Evolutionary conservation across 2,888 invertebrate species (phyloP).

Genomic region (Drosophila niveifrons): DNA sequence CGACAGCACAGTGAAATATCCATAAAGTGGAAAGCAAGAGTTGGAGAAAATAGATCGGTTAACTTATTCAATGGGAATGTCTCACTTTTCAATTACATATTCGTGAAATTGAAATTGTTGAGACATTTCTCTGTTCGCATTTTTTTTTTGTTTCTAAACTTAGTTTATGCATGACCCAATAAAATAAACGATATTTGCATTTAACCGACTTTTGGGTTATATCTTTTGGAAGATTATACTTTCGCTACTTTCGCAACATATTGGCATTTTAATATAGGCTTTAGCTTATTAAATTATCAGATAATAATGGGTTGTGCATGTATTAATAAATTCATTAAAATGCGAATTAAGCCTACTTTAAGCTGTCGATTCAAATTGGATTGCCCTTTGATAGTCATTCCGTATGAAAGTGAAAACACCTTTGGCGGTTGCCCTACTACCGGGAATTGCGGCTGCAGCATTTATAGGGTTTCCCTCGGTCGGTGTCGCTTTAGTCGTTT

Average conservation of each 20-base stretch:
- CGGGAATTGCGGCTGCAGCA: slow-evolving; percentile 59
- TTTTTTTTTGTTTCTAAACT: not conserved
- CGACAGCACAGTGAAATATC: slow-evolving; percentile 1
- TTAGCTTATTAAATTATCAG: too few relatives aligned
- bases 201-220: not conserved
- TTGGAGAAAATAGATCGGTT: too few relatives aligned
- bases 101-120: not conserved
- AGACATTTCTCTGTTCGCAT: not conserved
- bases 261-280: too few relatives aligned
- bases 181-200: slow-evolving; percentile 8
- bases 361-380: slow-evolving; percentile 47
- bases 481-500: slow-evolving; percentile 3
- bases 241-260: too few relatives aligned
- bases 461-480: slow-evolving; percentile 42
- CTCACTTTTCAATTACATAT: too few relatives aligned
- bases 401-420: slow-evolving; percentile 50
- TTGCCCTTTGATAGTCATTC: slow-evolving; percentile 36
- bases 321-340: slow-evolving; percentile 6
- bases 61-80: too few relatives aligned
- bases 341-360: not conserved
- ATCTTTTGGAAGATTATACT: not conserved
- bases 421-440: slow-evolving; percentile 40
- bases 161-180: slow-evolving; percentile 11
- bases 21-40: not conserved
- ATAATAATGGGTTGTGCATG: not conserved